Conservation (phyloP, 2,797 vertebrate species). For the Rhinoraja longicauda region DNA sequence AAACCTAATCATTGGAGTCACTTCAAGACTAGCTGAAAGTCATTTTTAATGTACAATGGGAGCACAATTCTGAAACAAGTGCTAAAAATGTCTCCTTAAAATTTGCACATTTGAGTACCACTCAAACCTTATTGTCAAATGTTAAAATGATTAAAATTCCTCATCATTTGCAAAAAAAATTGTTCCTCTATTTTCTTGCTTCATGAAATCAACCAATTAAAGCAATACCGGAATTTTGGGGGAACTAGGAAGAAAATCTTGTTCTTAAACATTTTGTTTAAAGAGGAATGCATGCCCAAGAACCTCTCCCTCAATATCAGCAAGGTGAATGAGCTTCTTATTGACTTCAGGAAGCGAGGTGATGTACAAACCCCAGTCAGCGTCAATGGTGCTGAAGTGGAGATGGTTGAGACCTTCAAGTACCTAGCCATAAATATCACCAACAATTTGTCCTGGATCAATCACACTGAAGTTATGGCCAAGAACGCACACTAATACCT, state of each 20-base stretch:
- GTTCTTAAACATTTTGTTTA: not conserved
- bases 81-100: not conserved
- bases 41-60: not conserved
- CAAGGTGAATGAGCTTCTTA: too few species aligned
- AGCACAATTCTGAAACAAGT: not conserved
- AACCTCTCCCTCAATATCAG: too few species aligned
- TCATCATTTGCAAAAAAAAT: not conserved
- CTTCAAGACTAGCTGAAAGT: not conserved
- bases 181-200: not conserved
- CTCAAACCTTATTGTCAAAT: not conserved
- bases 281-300: too few species aligned
- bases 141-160: not conserved
- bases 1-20: not conserved
- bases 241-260: not conserved
- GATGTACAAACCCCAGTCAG: too few species aligned
- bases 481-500: too few species aligned
- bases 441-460: too few species aligned
- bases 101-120: not conserved
- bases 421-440: too few species aligned
- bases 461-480: too few species aligned
- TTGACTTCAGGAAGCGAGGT: too few species aligned
- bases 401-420: too few species aligned
- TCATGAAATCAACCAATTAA: not conserved
- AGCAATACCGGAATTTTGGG: not conserved
- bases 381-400: too few species aligned